Percentiles rank a stretch among this genome's conserved stretches.
These are phyloP conservation scores for Odocoileus virginianus DNA, from an alignment of 2,113 vertebrate genomes.

Conservation along the genomic window DNA sequence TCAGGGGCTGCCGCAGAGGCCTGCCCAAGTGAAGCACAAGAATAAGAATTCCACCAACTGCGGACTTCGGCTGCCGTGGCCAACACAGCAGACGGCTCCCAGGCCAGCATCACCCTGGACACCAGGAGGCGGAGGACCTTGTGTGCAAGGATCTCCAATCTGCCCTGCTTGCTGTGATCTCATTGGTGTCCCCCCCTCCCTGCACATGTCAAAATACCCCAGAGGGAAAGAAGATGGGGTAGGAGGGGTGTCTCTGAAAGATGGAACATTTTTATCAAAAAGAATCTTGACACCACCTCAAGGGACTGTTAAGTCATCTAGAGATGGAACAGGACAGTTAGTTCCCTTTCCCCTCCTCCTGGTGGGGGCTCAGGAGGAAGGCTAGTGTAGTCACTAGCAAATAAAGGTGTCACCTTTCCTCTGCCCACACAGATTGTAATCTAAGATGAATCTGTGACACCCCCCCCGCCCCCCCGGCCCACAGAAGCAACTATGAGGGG, in stretches of 20 bases:
- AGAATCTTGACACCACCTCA: neutral
- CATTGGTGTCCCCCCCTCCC: neutral
- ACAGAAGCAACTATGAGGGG: neutral
- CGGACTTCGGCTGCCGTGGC: neutral
- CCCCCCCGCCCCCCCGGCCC: rapidly evolving
- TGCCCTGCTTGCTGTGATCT: neutral
- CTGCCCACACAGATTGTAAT: neutral
- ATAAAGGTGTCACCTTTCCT: neutral
- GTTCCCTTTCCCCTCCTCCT: neutral
- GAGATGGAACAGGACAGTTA: neutral
- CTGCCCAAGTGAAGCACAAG: neutral
- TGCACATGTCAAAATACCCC: neutral
- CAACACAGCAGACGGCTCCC: no score
- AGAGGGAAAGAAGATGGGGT: neutral
- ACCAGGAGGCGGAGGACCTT: neutral
- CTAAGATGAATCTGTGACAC: neutral
- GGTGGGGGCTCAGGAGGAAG: neutral
- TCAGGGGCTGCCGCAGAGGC: neutral
- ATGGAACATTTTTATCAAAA: neutral
- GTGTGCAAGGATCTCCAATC: no score
- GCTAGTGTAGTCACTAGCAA: neutral
- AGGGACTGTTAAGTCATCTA: neutral
- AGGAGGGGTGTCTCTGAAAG: neutral
- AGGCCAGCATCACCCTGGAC: neutral
- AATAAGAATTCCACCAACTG: neutral